A percentile compares a stretch with the other conserved stretches of the same genome.
These are phyloP conservation scores for Ectemnius continuus DNA, from an alignment of 2,888 invertebrate species.

Conservation along the genomic window DNA sequence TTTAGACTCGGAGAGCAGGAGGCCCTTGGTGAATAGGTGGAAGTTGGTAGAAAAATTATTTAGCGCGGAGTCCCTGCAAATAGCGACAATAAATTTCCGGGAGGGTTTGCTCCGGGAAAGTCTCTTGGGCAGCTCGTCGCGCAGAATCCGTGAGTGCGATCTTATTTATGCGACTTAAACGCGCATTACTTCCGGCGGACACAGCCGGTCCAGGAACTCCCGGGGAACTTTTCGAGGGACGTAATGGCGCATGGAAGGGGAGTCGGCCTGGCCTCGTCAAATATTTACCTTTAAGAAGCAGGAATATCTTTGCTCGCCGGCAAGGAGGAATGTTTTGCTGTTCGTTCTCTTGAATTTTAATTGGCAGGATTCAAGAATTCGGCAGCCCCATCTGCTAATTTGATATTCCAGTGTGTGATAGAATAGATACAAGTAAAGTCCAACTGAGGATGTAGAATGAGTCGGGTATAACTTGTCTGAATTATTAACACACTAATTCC, in stretches of 20 bases:
- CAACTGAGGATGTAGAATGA: too few relatives aligned
- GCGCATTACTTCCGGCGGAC: constrained; percentile 54
- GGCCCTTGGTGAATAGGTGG: too few relatives aligned
- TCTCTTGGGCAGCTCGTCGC: constrained; percentile 27
- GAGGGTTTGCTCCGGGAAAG: constrained; percentile 15
- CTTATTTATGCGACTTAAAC: constrained; percentile 58
- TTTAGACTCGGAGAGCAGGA: too few relatives aligned
- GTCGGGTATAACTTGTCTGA: too few relatives aligned
- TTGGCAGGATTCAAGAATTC: too few relatives aligned
- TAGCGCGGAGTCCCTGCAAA: constrained; percentile 31
- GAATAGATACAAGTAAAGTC: too few relatives aligned
- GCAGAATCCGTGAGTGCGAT: constrained; percentile 48
- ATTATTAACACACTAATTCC: too few relatives aligned
- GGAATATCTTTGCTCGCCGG: background rate
- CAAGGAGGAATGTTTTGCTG: too few relatives aligned
- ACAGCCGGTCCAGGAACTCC: constrained; percentile 42
- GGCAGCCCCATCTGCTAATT: too few relatives aligned
- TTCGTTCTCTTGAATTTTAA: too few relatives aligned
- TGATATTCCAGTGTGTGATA: too few relatives aligned
- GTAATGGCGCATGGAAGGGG: constrained; percentile 53
- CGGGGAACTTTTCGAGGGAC: constrained; percentile 47
- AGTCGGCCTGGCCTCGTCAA: constrained; percentile 48
- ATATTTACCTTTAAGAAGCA: constrained; percentile 46
- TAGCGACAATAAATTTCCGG: constrained; percentile 49
- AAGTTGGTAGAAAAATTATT: background rate